Evolutionary conservation across 2,888 invertebrate genomes (phyloP), one percentile per base, ranked within the genome.

Genomic region (Pyrrhosoma nymphula): DNA sequence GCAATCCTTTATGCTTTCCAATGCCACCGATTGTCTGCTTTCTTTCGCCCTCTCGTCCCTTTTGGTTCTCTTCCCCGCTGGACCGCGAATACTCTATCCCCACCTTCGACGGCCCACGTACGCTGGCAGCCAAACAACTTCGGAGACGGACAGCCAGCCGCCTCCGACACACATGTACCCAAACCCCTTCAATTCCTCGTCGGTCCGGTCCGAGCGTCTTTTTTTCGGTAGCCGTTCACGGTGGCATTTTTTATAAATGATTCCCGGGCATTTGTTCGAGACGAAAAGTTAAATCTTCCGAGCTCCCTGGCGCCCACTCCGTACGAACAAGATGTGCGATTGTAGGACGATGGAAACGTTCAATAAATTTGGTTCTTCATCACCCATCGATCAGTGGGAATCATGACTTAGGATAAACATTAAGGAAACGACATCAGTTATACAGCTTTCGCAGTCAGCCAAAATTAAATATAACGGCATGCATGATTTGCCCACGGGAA

Each of bases 1-100:
- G 69, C 63, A 93, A 75, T 69, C 93, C 93, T 93, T 93, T 93
- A 93, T 93, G 69, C 93, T 47, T 69, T 47, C 93, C 93, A 63
- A 93, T 60, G 91, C 91, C 91, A 91, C 63, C 93, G 93, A 93
- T 93, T 93, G 93, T 93, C 93, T 47, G 39, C 93, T 55, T 91
- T 91, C 91, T 39, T 91, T 93, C 69, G 26, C 75, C 26, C 69
- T n/a, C 60, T 60, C 60, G 2, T 60, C 91, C 35, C 26, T 69
- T n/a, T 69, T 18, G 10, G n/a, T n/a, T 35, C 82, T n/a, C 35
- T 16, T n/a, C 82, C 35, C 10, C 10, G 10, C n/a, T 26, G 14
- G 30, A 16, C 82, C 82, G 82, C 30, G 82, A 35, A 82, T 69
- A n/a, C n/a, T 69, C n/a, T n/a, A 12, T 23, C n/a, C n/a, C 69